Evolutionary conservation across 2,888 invertebrate genomes (phyloP), one percentile per base, ranked within the genome.

Genomic region (Cerastis leucographa): DNA sequence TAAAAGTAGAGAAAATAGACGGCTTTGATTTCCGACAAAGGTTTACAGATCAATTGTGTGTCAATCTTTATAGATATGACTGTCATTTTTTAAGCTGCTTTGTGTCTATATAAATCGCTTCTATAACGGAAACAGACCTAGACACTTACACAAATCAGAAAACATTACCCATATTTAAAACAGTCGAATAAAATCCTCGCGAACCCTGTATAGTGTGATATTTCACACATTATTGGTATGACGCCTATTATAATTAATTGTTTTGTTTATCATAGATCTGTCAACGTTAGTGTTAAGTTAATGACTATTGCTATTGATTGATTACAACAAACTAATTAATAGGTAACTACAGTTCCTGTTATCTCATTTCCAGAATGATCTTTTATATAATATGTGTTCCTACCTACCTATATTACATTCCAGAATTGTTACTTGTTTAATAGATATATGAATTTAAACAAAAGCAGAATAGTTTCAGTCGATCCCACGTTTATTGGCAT

Each of bases 161-260:
- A 56, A 44, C n/a, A 44, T 56, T 22, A 35, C 9, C 14, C 19
- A 44, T 11, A 4, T 25, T 75, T 19, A 19, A 4, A 25, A 29
- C 29, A 17, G 12, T 54, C 25, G 42, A 6, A 17, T 56, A 25
- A 29, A 74, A 62, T 76, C 17, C 7, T 29, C 6, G 2, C 46
- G 12, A 11, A n/a, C 3, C 56, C 4, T 56, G 49, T 59, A 22
- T 29, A 44, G 8, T 29, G 8, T 42, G 2, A 17, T 12, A 29
- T 25, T 9, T 29, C 3, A 29, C 22, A 2, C 9, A 25, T n/a
- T 29, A 59, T 35, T 40, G 29, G 17, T 46, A 25, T 69, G 11
- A 29, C 19, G 29, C 44, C 22, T 42, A 78, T 78, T 62, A 67
- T n/a, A n/a, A 71, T 62, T 69, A 65, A 83, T 78, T 79, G 35